Evolutionary conservation across 2,113 vertebrate species (phyloP).

Genomic region (Ameiurus melas): DNA sequence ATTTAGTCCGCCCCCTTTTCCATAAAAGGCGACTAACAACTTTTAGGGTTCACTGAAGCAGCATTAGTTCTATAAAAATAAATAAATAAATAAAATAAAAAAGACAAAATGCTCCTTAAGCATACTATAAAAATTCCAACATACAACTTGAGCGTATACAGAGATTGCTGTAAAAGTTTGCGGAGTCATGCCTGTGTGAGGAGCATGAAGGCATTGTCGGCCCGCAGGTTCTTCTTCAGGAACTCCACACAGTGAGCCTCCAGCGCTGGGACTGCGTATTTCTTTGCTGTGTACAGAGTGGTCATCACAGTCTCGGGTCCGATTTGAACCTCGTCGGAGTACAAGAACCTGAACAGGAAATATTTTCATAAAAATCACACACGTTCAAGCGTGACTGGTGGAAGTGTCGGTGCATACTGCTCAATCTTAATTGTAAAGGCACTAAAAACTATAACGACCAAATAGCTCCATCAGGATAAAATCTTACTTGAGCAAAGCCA

Average conservation of each 20-base stretch:
- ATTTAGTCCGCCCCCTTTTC: neutral
- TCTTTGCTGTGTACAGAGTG: constrained; percentile 94
- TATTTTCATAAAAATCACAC: neutral
- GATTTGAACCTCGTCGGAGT: constrained; percentile 96
- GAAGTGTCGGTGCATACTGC: neutral
- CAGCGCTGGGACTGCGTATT: constrained; percentile 93
- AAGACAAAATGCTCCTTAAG: neutral
- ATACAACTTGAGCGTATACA: neutral
- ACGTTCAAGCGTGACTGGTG: neutral
- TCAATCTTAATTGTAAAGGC: neutral
- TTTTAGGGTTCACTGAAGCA: neutral
- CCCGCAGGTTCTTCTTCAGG: constrained; percentile 94
- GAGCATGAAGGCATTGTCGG: constrained; percentile 95
- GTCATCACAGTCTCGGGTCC: constrained; percentile 98
- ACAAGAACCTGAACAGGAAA: constrained; percentile 82
- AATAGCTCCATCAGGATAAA: neutral
- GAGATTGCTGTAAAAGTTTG: neutral
- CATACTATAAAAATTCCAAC: neutral
- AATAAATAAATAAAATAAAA: no score
- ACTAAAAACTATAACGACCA: neutral
- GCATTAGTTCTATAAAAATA: no score
- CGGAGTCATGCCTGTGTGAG: constrained; percentile 86
- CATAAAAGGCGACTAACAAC: neutral
- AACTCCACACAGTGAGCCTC: constrained; percentile 98
- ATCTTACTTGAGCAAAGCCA: constrained; percentile 90